Conservation (phyloP, 1,140 invertebrate genomes). For the Andrena cerasifolii region DNA sequence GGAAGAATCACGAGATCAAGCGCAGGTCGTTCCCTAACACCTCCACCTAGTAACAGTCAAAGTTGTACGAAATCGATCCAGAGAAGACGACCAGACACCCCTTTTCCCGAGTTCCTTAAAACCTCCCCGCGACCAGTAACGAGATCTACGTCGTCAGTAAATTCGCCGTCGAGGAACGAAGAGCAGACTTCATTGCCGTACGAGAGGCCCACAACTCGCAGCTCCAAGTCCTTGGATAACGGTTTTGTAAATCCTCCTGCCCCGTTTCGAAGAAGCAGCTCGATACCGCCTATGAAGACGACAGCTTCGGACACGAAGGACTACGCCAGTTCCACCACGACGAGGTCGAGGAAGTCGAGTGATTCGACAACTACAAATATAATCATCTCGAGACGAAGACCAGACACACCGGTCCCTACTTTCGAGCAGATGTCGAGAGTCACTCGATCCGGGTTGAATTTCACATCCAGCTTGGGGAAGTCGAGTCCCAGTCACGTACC, state of each 20-base stretch:
- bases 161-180: slow-evolving; percentile 30
- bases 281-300: slow-evolving; percentile 59
- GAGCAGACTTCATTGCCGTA: slow-evolving; percentile 14
- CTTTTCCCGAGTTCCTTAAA: slow-evolving; percentile 54
- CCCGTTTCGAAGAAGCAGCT: slow-evolving; percentile 50
- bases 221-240: slow-evolving; percentile 61
- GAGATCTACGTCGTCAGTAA: slow-evolving; percentile 43
- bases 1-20: slow-evolving; percentile 57
- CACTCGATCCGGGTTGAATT: slow-evolving; percentile 58
- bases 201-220: slow-evolving; percentile 61
- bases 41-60: slow-evolving; percentile 5
- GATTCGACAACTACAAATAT: slow-evolving; percentile 21
- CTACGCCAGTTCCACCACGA: not conserved
- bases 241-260: slow-evolving; percentile 50
- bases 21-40: slow-evolving; percentile 21
- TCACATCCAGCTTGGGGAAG: slow-evolving; percentile 39
- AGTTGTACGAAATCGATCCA: slow-evolving; percentile 7
- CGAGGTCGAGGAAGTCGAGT: slow-evolving; percentile 19
- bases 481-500: not conserved
- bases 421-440: slow-evolving; percentile 43
- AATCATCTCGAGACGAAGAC: slow-evolving; percentile 40
- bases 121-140: slow-evolving; percentile 49
- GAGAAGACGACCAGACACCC: slow-evolving; percentile 69
- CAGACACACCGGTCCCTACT: slow-evolving; percentile 67
- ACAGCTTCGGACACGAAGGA: slow-evolving; percentile 36